Conservation (phyloP, 2,113 vertebrate genomes). For the Gnathonemus echidnorhynchus region DNA sequence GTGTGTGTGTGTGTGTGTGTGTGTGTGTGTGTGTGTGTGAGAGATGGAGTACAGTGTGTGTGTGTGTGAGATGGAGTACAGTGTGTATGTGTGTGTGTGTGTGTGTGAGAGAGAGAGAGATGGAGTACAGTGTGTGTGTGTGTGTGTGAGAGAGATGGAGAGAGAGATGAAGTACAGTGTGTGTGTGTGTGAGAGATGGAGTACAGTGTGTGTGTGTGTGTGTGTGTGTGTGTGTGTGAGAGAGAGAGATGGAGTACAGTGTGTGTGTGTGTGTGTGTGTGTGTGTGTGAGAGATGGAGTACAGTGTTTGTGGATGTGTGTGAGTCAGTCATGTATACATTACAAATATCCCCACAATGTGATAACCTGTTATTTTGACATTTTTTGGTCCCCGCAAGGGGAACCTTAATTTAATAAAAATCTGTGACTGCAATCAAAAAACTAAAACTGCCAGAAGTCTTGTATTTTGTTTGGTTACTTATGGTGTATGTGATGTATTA, state of each 20-base stretch:
- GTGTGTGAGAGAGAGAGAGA: background rate
- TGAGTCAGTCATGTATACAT: background rate
- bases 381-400: background rate
- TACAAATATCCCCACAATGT: background rate
- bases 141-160: no score
- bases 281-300: no score
- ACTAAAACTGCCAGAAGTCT: no score
- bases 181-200: no score
- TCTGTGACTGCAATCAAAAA: no score
- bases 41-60: background rate
- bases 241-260: no score
- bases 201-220: background rate
- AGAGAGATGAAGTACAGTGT: no score
- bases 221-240: no score
- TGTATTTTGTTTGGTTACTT: no score
- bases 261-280: background rate
- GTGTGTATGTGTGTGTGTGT: background rate
- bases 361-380: background rate
- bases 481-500: background rate
- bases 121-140: background rate
- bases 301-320: background rate
- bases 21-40: no score
- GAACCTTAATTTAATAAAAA: background rate
- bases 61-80: background rate
- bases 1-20: background rate